A percentile compares a stretch with the other conserved stretches of the same genome.
Evolutionary conservation across 2,113 vertebrate species (phyloP).

Genomic region (Chrysochloris asiatica): DNA sequence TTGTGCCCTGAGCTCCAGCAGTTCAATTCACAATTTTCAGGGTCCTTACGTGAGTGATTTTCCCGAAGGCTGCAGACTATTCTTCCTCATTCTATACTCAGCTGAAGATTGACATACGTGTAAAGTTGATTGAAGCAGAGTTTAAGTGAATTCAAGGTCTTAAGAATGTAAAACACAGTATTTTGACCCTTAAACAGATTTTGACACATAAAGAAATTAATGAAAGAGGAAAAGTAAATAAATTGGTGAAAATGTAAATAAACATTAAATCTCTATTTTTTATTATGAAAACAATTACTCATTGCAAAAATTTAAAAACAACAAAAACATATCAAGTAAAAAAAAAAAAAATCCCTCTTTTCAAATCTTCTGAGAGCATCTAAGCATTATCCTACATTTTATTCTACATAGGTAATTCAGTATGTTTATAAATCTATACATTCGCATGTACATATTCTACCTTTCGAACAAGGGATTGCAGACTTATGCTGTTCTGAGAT

Average conservation of each 20-base stretch:
- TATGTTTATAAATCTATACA: not conserved
- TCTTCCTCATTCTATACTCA: not conserved
- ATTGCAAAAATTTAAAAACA: conserved; percentile 9
- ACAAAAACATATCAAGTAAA: not conserved
- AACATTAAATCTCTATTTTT: conserved; percentile 13
- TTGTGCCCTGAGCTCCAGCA: conserved; percentile 57
- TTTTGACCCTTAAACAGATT: conserved; percentile 25
- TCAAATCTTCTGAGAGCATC: not conserved
- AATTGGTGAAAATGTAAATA: not conserved
- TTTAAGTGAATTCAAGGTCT: too few species aligned
- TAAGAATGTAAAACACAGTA: too few species aligned
- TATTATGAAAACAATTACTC: not conserved
- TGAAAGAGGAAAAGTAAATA: not conserved
- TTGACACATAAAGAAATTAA: not conserved
- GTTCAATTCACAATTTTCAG: not conserved
- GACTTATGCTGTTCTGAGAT: not conserved
- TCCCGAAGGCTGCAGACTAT: not conserved
- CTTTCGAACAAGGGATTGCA: not conserved
- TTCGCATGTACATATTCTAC: not conserved
- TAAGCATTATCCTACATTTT: not conserved
- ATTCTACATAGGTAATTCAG: not conserved
- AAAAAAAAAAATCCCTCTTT: not conserved
- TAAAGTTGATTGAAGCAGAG: not conserved
- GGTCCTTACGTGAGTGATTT: conserved; percentile 44
- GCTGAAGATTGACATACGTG: not conserved